Evolutionary conservation across 2,888 invertebrate genomes (phyloP), one percentile per base, ranked within the genome.

Genomic region (Drosophila rubida): DNA sequence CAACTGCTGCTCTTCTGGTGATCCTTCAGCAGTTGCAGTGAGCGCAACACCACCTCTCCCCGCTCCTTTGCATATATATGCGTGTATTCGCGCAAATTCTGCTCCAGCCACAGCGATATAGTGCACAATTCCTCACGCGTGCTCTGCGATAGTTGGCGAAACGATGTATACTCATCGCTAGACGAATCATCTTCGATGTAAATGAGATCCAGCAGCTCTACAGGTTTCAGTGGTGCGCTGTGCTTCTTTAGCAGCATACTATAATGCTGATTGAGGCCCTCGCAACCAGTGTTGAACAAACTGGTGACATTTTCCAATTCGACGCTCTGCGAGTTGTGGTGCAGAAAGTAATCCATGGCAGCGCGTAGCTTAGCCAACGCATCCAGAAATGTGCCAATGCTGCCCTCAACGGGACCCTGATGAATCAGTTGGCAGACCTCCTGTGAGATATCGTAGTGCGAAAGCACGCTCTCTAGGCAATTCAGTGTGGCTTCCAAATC

Each of bases 371-470:
- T 95, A 87, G 96, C 96, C 92, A 98, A 94, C 2, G 97, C 96
- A 91, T 96, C 94, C 14, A 95, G 92, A 42, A 94, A 92, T 0
- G 94, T 92, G 22, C 94, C 94, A 0, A 94, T 93, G 50, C 94
- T 94, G 2, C 94, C 93, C 4, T 94, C 94, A 25, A 95, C 94
- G 0, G 97, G 98, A 6, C 98, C 98, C 69, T 95, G 95, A 82
- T 96, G 95, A 25, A 98, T 96, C 3, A 96, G 94, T 76, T 95
- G 95, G 67, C 97, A 98, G 4, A 98, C 96, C 90, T 98, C 97
- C 90, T 97, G 95, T 0, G 97, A 96, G 27, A 98, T 97, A 93
- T 98, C 97, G 91, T 99, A 99, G 90, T 96, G 99, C 54, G 97
- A 96, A 35, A 99, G 96, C 0, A 99, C 99, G 91, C 96, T 96